Evolutionary conservation across 2,797 vertebrate species (phyloP), one percentile per base, ranked within the genome.

Genomic region (Enoplosus armatus): DNA sequence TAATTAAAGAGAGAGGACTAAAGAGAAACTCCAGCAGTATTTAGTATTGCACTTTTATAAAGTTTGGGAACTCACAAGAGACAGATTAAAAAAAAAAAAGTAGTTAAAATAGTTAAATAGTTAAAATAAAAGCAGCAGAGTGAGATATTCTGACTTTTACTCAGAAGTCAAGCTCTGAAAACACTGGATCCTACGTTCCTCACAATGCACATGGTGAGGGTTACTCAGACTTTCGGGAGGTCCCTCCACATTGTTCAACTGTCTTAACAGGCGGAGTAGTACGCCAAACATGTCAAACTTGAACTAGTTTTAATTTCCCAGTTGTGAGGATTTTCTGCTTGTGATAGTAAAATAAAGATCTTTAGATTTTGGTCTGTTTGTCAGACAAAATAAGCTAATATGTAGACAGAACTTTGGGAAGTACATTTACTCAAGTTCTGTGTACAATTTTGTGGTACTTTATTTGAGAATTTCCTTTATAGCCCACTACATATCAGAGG

Each of bases 131-230:
- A 55, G n/a, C 24, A 27, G 26, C 26, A 27, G 18, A 29, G 29
- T 20, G 18, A 33, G 26, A 71, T 61, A 11, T 26, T 3, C 8
- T 26, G 22, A 66, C 4, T 58, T 35, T 53, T 8, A 48, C 3
- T 48, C 15, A 48, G 22, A 6, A 4, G 12, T 33, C 11, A 7
- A 27, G 8, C 12, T 55, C 27, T 3, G 7, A 33, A 58, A 35
- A 35, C 5, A 26, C 43, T 5, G 24, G 7, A 60, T 35, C 54
- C 9, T 16, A 10, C 0, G 1, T 66, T 73, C 75, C 71, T 70
- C 66, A 75, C 26, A n/a, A 67, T 75, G 35, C 50, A 27, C 50
- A 6, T 75, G 62, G 62, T 26, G 56, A 50, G 55, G 10, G 12
- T 70, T 24, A 39, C 33, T 39, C 58, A 47, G 37, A 43, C 29